Percentiles rank a stretch among this genome's conserved stretches.
Conservation (phyloP, 2,113 vertebrate species). For the Naja naja region DNA sequence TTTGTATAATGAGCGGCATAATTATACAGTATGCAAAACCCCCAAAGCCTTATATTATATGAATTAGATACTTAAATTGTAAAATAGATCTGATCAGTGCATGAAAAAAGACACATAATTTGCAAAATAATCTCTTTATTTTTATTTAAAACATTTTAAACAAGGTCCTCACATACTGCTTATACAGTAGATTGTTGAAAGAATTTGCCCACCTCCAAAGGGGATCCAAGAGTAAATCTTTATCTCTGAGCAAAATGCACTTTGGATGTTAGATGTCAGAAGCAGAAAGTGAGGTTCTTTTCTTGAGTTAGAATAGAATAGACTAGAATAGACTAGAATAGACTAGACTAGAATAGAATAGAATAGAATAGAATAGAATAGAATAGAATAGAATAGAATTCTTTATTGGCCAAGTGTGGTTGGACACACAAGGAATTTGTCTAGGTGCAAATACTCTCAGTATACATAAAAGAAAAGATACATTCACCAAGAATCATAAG, state of each 20-base stretch:
- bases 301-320: not conserved
- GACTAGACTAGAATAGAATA: too few species aligned
- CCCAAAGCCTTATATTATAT: not conserved
- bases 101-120: slow-evolving; percentile 1
- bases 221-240: not conserved
- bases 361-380: too few species aligned
- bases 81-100: slow-evolving; percentile 19
- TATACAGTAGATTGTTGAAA: not conserved
- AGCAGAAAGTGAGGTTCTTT: not conserved
- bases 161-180: not conserved
- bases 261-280: not conserved
- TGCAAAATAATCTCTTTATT: not conserved
- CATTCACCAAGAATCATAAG: too few species aligned
- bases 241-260: not conserved
- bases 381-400: too few species aligned
- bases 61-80: slow-evolving; percentile 34
- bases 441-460: too few species aligned
- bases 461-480: too few species aligned
- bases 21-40: slow-evolving; percentile 38
- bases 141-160: not conserved
- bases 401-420: too few species aligned
- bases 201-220: not conserved
- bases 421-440: too few species aligned
- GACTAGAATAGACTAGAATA: too few species aligned
- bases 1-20: slow-evolving; percentile 24